These are phyloP conservation scores for Panzeria rudis DNA, from an alignment of 2,888 invertebrate genomes.

Conservation along the genomic window DNA sequence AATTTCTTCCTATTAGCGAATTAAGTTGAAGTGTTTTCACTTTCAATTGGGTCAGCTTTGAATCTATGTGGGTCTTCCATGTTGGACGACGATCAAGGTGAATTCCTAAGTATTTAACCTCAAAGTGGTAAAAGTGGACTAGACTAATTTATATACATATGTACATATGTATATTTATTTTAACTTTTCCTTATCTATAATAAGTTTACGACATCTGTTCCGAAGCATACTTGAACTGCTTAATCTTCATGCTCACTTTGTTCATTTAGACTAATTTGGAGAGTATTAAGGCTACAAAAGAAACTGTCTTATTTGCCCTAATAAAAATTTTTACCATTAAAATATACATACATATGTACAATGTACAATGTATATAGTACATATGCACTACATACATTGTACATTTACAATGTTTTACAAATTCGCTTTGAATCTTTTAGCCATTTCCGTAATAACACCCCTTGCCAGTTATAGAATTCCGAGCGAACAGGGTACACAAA, in stretches of 20 bases:
- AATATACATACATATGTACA: slow-evolving; percentile 20
- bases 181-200: neutral
- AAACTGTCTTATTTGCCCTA: slow-evolving; percentile 2
- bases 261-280: neutral
- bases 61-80: too few relatives aligned
- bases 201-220: neutral
- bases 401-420: neutral
- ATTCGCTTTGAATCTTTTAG: neutral
- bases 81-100: too few relatives aligned
- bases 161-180: too few relatives aligned
- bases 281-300: slow-evolving; percentile 1
- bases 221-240: neutral
- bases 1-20: too few relatives aligned
- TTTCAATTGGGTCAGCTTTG: too few relatives aligned
- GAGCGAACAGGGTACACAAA: neutral
- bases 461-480: slow-evolving; percentile 50
- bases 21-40: too few relatives aligned
- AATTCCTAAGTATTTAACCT: too few relatives aligned
- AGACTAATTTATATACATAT: too few relatives aligned
- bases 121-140: too few relatives aligned
- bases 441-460: neutral
- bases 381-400: too few relatives aligned
- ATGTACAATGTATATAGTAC: too few relatives aligned
- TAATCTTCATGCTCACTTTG: neutral
- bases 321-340: slow-evolving; percentile 6